These are phyloP conservation scores for Acleris sparsana DNA, from an alignment of 2,888 invertebrate species.

Conservation along the genomic window DNA sequence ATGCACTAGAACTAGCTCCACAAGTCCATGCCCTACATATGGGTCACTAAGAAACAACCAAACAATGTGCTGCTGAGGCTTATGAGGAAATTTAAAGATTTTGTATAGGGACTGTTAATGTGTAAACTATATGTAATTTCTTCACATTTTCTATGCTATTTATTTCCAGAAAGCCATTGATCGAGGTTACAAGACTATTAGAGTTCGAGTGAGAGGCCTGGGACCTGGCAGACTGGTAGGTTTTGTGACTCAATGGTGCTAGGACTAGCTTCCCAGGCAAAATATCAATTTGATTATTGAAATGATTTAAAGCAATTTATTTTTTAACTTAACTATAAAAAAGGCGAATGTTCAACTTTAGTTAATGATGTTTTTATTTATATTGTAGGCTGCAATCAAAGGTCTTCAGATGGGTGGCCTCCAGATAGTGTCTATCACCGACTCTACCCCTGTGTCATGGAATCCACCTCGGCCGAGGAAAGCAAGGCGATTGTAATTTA, in stretches of 20 bases:
- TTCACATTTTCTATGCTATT: constrained; percentile 27
- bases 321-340: too few species aligned
- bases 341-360: too few species aligned
- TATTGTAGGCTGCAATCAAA: constrained; percentile 92
- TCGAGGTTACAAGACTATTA: constrained; percentile 88
- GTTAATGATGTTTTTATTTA: constrained; percentile 54
- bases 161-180: constrained; percentile 87
- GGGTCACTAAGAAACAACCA: not conserved
- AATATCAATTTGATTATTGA: too few species aligned
- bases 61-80: too few species aligned
- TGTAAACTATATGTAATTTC: constrained; percentile 4
- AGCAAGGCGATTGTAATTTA: constrained; percentile 89
- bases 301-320: too few species aligned
- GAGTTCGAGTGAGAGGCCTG: constrained; percentile 91
- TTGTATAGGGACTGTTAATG: too few species aligned
- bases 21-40: too few species aligned
- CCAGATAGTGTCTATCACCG: constrained; percentile 96
- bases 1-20: too few species aligned
- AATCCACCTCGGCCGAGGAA: constrained; percentile 93
- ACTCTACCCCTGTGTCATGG: constrained; percentile 93
- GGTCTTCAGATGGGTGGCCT: constrained; percentile 96
- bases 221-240: constrained; percentile 96
- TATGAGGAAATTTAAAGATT: too few species aligned
- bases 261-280: too few species aligned
- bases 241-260: not conserved